Base-by-base conservation (phyloP, 2,113 vertebrate species). In the Prochilodus magdalenae region DNA sequence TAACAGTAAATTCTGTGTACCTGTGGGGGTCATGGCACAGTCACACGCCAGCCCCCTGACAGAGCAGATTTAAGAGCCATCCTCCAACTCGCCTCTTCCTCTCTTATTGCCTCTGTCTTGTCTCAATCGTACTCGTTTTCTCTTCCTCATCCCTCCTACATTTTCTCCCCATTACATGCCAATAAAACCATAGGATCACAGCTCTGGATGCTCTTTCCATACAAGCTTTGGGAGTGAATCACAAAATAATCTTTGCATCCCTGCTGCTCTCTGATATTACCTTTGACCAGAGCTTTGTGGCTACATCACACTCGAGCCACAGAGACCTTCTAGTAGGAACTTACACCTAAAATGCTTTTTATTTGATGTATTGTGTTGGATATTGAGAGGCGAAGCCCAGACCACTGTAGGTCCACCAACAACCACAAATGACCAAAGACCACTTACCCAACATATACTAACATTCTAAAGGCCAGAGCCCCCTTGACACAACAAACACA, bases 1-100 rank as follows among this genome's bases (percentile, higher is more conserved):
- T 93, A 91, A 91, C 90, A 90, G 40, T 92, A 92, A 94, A 93
- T 92, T 92, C 88, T 86, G 82, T 51, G 59, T 83, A 91, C 89
- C 90, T 87, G 89, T 89, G 84, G 89, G 93, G 91, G 90, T 86
- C 87, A 86, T 59, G 79, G 53, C 26, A 16, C 70, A 77, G 75
- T 86, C 80, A 70, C 16, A 74, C 40, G 36, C 53, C 16, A 47
- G 69, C 73, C 44, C 36, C 60, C 36, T 14, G 14, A 80, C n/a
- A 66, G 75, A 79, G 63, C 8, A 75, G 24, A 59, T 8, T 16
- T 15, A 44, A 27, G 12, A 12, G 33, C 40, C 77, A 59, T 73
- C 66, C 22, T n/a, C 60, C 59, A 57, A 24, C 62, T 57, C 24
- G 13, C 15, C 18, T 71, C 36, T 49, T 15, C 20, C 16, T 78